Base-by-base conservation (phyloP, 37 sponge, comb jelly and placozoan species). In the Bolinopsis microptera region DNA sequence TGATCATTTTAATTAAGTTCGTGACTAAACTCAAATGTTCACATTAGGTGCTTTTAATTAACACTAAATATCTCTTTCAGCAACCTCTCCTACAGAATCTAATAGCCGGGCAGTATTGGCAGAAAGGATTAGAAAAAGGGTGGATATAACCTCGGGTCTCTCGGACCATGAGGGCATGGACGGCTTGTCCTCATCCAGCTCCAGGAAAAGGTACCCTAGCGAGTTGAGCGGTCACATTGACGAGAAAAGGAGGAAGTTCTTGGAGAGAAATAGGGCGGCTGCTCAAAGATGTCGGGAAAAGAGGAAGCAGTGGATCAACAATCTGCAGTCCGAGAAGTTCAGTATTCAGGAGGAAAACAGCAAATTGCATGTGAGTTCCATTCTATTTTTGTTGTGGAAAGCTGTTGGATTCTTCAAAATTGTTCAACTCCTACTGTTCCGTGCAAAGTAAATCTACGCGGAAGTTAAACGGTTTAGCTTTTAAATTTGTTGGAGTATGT, bases 251-350 rank as follows among this genome's bases (percentile, higher is more conserved):
- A 37, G 90, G 61, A 86, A 86, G 67, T 86, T 86, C 67, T 38
- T 86, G 90, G 90, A 86, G 26, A 35, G 90, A 26, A 86, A 86
- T 27, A 1, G 90, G 28, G 90, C 90, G n/a, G 90, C 90, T 13
- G 90, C 90, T 16, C 90, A 86, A 61, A 35, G 90, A 38, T 86
- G 90, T 23, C 48, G 90, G 1, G 90, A 86, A 38, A 86, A 86
- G 30, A 37, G 90, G 67, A 86, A 86, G 39, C 90, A 86, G 90
- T 86, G 90, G 90, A 86, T 86, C 27, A 86, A 86, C 61, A 86
- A 86, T 30, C 90, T 86, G 90, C 90, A 86, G 90, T 18, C 48
- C 27, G 90, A 86, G 67, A 86, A 86, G 31, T 41, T 33, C 26
- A 41, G 27, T 27, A 86, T 86, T 2, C 90, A 86, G 31, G 90